phyloP scores from a whole-genome alignment of 2,888 invertebrate genomes.

The Ennomos quercinarius region DNA sequence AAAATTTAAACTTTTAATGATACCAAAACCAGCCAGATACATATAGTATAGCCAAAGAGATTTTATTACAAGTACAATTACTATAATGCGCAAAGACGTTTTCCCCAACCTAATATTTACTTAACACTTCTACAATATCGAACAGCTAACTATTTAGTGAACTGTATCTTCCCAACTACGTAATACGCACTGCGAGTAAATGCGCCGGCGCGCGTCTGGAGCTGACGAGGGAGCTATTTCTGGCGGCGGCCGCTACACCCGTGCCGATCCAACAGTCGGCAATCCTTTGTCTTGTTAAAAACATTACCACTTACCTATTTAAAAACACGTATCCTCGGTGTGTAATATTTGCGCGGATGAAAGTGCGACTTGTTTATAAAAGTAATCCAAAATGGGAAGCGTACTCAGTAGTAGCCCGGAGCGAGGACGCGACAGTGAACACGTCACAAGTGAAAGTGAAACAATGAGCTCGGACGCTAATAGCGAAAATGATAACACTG shows the following conservation, averaged over 20 bases:
- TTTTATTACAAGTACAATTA: too few relatives aligned
- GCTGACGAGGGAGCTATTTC: conserved; percentile 80
- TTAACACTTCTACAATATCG: too few relatives aligned
- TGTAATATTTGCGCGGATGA: conserved; percentile 57
- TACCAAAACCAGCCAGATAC: too few relatives aligned
- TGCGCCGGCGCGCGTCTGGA: conserved; percentile 68
- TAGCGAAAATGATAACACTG: conserved; percentile 32
- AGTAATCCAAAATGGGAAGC: conserved; percentile 81
- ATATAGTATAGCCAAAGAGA: too few relatives aligned
- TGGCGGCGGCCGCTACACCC: conserved; percentile 63
- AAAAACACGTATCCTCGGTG: conserved; percentile 62
- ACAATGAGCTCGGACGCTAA: conserved; percentile 61
- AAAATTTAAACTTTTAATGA: too few relatives aligned
- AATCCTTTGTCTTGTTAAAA: conserved; percentile 81
- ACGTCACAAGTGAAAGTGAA: conserved; percentile 67
- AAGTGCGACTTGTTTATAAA: conserved; percentile 74
- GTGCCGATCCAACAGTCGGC: conserved; percentile 67
- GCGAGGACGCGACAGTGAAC: conserved; percentile 53
- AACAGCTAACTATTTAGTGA: not conserved
- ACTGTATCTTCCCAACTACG: conserved; percentile 27
- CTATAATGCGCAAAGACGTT: too few relatives aligned
- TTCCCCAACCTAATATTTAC: too few relatives aligned
- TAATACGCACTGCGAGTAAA: conserved; percentile 36
- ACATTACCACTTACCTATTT: conserved; percentile 68
- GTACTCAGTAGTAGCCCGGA: conserved; percentile 69